A percentile compares a stretch with the other conserved stretches of the same genome.
Evolutionary conservation across 2,113 vertebrate species (phyloP).

Genomic region (Phrynosoma platyrhinos): DNA sequence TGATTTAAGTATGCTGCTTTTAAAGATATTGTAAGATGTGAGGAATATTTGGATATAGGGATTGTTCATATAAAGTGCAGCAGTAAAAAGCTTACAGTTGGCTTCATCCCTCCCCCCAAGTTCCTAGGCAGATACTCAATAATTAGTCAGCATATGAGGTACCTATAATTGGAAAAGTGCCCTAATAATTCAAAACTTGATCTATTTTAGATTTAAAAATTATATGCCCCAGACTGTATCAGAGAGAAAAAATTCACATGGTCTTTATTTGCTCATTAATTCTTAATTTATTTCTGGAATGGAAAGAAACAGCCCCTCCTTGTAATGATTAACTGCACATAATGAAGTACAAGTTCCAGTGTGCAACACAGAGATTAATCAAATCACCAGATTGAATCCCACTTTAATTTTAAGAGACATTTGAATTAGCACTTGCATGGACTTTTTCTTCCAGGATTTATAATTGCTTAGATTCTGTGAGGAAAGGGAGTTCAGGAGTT

Average conservation of each 20-base stretch:
- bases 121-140: not conserved
- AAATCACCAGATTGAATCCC: slow-evolving; percentile 21
- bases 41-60: not conserved
- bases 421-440: slow-evolving; percentile 25
- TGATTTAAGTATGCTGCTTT: not conserved
- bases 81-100: not conserved
- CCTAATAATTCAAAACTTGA: slow-evolving; percentile 11
- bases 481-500: not conserved
- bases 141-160: not conserved
- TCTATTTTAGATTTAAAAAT: not conserved
- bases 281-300: slow-evolving; percentile 25
- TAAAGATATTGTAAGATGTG: not conserved
- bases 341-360: slow-evolving; percentile 36
- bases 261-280: slow-evolving; percentile 23
- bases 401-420: slow-evolving; percentile 38
- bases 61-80: not conserved
- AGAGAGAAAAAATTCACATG: not conserved
- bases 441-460: slow-evolving; percentile 27
- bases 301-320: not conserved
- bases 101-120: not conserved
- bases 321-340: slow-evolving; percentile 33
- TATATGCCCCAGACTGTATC: slow-evolving; percentile 9
- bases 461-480: slow-evolving; percentile 23
- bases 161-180: not conserved
- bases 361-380: slow-evolving; percentile 17